A percentile compares a stretch with the other conserved stretches of the same genome.
phyloP scores from a whole-genome alignment of 2,797 vertebrate genomes.

The Cryptoblepharus egeriae region DNA sequence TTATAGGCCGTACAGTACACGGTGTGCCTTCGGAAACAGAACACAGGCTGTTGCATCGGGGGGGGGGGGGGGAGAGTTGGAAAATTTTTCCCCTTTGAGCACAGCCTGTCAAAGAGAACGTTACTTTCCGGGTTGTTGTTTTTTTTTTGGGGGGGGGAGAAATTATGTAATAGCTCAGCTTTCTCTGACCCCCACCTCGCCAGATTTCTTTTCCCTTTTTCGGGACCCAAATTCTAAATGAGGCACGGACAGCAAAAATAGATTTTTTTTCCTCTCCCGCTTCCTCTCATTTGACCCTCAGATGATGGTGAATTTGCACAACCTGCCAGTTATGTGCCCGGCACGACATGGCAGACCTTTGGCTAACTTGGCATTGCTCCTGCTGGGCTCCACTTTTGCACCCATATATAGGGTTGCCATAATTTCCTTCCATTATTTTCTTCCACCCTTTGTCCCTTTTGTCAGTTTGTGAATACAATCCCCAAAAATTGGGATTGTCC shows the following conservation, averaged over 20 bases:
- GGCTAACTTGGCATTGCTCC: background rate
- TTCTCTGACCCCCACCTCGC: background rate
- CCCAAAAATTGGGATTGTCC: too few relatives aligned
- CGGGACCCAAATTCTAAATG: background rate
- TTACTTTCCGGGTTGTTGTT: constrained; percentile 66
- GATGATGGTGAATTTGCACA: background rate
- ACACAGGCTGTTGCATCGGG: constrained; percentile 86
- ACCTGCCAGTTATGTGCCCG: background rate
- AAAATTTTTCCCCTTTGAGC: constrained; percentile 78
- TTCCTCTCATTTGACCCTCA: accelerated
- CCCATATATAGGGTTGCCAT: too few relatives aligned
- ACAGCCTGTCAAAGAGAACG: constrained; percentile 69
- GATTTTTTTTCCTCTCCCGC: background rate
- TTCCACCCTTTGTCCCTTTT: too few relatives aligned
- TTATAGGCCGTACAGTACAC: constrained; percentile 97
- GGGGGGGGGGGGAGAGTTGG: constrained; percentile 91
- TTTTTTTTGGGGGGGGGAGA: constrained; percentile 53
- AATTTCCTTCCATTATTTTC: too few relatives aligned
- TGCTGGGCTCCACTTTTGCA: background rate
- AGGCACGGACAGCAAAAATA: background rate
- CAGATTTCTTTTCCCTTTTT: too few relatives aligned
- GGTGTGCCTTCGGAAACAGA: constrained; percentile 89
- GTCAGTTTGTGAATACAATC: too few relatives aligned
- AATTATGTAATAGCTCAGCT: constrained; percentile 56
- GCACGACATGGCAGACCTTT: constrained; percentile 4